These are phyloP conservation scores for Papilio demoleus DNA, from an alignment of 2,888 invertebrate genomes.

Conservation along the genomic window DNA sequence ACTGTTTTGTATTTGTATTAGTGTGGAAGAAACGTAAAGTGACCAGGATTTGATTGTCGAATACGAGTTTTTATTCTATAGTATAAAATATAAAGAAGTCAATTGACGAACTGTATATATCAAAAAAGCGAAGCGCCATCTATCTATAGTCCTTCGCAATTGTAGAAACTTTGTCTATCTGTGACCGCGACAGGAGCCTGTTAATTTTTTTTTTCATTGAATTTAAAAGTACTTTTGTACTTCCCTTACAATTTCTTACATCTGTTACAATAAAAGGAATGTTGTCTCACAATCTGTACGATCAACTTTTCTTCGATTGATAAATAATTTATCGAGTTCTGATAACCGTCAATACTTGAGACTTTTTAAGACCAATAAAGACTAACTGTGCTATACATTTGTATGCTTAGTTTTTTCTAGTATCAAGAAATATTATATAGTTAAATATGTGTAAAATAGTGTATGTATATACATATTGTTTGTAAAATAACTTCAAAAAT, in stretches of 20 bases:
- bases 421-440: neutral
- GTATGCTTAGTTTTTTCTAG: neutral
- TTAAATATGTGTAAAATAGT: too few relatives aligned
- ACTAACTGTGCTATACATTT: slow-evolving; percentile 1
- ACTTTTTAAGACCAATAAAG: slow-evolving; percentile 30
- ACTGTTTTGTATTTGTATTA: neutral
- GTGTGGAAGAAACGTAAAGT: neutral
- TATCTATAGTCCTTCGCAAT: too few relatives aligned
- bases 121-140: too few relatives aligned
- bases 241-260: too few relatives aligned
- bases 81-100: too few relatives aligned
- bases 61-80: too few relatives aligned
- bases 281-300: neutral
- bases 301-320: slow-evolving; percentile 22
- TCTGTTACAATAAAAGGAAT: slow-evolving; percentile 13
- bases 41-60: neutral
- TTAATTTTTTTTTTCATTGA: too few relatives aligned
- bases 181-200: too few relatives aligned
- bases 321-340: slow-evolving; percentile 34
- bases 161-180: too few relatives aligned
- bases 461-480: too few relatives aligned
- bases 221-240: too few relatives aligned
- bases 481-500: neutral
- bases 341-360: slow-evolving; percentile 9
- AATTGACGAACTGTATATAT: too few relatives aligned